Evolutionary conservation across 2,797 vertebrate species (phyloP).

Genomic region (Clarias platycephalus): DNA sequence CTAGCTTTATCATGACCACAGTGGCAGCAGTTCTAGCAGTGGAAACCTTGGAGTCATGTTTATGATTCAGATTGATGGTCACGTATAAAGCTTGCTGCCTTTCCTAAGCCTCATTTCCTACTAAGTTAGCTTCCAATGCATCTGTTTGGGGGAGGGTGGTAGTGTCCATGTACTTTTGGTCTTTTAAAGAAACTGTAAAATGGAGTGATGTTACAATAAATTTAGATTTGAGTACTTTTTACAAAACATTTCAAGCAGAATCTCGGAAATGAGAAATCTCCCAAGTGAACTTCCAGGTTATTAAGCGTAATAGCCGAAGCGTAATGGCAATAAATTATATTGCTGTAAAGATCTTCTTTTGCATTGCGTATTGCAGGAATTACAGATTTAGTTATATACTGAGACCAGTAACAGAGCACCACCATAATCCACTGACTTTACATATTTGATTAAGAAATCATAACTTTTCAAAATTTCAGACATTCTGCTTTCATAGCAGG

Average conservation of each 20-base stretch:
- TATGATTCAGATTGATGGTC: not conserved
- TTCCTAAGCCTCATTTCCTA: not conserved
- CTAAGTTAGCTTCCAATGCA: not conserved
- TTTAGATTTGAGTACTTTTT: not conserved
- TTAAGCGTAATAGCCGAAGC: not conserved
- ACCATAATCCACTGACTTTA: not conserved
- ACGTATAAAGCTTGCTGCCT: not conserved
- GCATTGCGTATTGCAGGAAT: not conserved
- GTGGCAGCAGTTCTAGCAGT: not conserved
- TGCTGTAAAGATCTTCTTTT: not conserved
- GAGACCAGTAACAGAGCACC: not conserved
- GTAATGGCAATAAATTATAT: not conserved
- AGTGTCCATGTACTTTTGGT: not conserved
- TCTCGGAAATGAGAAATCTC: not conserved
- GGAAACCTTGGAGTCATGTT: not conserved
- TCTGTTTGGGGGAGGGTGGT: not conserved
- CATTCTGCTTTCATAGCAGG: not conserved
- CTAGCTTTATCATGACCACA: not conserved
- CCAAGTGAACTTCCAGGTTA: not conserved
- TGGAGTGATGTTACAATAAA: not conserved
- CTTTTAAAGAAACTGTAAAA: not conserved
- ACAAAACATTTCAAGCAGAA: not conserved
- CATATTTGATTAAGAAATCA: not conserved
- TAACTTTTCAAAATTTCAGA: not conserved
- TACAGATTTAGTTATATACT: not conserved